These are phyloP conservation scores for Drosophila antonietae DNA, from an alignment of 2,888 invertebrate species.

Conservation along the genomic window DNA sequence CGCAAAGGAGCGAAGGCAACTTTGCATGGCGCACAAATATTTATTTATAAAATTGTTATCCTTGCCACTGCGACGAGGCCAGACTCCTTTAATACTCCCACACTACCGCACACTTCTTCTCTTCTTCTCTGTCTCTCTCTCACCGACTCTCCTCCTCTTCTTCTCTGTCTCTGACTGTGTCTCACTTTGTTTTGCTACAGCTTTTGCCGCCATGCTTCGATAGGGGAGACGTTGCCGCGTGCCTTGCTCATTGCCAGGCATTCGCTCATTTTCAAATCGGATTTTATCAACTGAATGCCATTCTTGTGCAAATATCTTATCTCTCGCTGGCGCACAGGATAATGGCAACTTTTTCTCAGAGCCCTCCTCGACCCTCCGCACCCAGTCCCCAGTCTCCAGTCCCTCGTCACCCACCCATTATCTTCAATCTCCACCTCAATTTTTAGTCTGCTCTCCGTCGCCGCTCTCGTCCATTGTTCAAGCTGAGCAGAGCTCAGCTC, in stretches of 20 bases:
- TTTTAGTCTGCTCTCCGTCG: slow-evolving; percentile 7
- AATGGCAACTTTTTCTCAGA: slow-evolving; percentile 69
- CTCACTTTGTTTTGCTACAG: slow-evolving; percentile 51
- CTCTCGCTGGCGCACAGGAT: slow-evolving; percentile 67
- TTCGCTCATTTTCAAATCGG: slow-evolving; percentile 83
- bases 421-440: slow-evolving; percentile 17
- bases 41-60: slow-evolving; percentile 80
- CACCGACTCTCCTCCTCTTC: too few species aligned
- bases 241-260: slow-evolving; percentile 76
- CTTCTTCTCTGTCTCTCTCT: neutral
- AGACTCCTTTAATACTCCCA: slow-evolving; percentile 26
- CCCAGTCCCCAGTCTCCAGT: neutral
- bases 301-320: slow-evolving; percentile 83
- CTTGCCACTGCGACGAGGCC: slow-evolving; percentile 56
- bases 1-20: slow-evolving; percentile 54
- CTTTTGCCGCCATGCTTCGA: slow-evolving; percentile 36
- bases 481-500: slow-evolving; percentile 43
- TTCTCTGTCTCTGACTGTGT: neutral
- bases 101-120: neutral
- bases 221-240: slow-evolving; percentile 37
- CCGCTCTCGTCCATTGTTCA: slow-evolving; percentile 24
- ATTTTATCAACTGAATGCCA: slow-evolving; percentile 82
- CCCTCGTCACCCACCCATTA: neutral
- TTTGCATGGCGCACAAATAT: slow-evolving; percentile 71
- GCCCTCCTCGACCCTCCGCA: neutral